phyloP scores from a whole-genome alignment of 1,140 invertebrate species.

The Coboldia fuscipes region DNA sequence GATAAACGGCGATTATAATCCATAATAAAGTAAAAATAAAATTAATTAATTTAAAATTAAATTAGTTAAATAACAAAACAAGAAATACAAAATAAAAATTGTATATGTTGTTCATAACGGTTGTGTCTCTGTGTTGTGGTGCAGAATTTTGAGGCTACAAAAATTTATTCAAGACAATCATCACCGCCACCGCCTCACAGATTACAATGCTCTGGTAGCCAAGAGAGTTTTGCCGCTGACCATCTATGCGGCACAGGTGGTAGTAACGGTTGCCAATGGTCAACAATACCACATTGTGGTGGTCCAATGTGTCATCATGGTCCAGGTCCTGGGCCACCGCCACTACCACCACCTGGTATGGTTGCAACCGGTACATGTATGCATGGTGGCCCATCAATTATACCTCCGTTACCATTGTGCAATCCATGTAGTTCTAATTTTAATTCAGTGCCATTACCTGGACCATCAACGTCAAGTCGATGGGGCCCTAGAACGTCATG shows the following conservation, averaged over 20 bases:
- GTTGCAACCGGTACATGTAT: background rate
- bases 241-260: conserved; percentile 19
- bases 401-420: conserved; percentile 17
- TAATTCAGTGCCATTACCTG: conserved; percentile 8
- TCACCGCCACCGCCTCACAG: conserved; percentile 20
- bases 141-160: too few species aligned
- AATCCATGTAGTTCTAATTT: conserved; percentile 20
- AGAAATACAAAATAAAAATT: too few species aligned
- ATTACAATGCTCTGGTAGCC: conserved; percentile 24
- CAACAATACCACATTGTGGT: conserved; percentile 6
- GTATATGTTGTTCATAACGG: too few species aligned
- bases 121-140: too few species aligned
- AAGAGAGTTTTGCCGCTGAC: conserved; percentile 24
- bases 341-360: conserved; percentile 5
- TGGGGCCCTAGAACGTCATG: conserved; percentile 25
- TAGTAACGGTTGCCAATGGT: conserved; percentile 8
- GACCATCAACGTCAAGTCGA: conserved; percentile 10
- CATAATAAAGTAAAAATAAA: too few species aligned
- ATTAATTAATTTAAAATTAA: too few species aligned
- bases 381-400: conserved; percentile 1
- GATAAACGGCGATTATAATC: too few species aligned
- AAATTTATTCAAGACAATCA: conserved; percentile 22
- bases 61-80: too few species aligned
- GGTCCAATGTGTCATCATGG: conserved; percentile 8
- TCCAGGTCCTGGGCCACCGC: conserved; percentile 8